Conservation (phyloP, 2,888 invertebrate genomes). For the Hirtodrosophila confusa region DNA sequence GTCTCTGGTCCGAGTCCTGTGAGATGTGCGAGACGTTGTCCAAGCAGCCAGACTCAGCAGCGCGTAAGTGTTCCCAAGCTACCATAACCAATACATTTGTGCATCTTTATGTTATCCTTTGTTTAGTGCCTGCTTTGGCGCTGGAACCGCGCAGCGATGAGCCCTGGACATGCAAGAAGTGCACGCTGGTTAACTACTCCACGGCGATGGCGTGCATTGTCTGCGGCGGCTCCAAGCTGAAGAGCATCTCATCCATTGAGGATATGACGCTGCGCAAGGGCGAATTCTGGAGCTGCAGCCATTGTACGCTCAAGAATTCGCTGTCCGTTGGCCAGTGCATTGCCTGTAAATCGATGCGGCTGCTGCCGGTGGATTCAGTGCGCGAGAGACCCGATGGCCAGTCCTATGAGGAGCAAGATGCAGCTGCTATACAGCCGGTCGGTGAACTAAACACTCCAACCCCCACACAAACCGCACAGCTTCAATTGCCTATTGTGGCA, state of each 20-base stretch:
- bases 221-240: slow-evolving; percentile 93
- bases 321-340: slow-evolving; percentile 88
- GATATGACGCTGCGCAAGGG: slow-evolving; percentile 89
- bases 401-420: slow-evolving; percentile 66
- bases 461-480: slow-evolving; percentile 14
- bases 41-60: slow-evolving; percentile 24
- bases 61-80: neutral
- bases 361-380: slow-evolving; percentile 63
- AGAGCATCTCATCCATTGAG: slow-evolving; percentile 87
- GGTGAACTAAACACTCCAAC: slow-evolving; percentile 28
- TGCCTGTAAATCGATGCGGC: slow-evolving; percentile 89
- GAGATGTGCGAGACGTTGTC: slow-evolving; percentile 88
- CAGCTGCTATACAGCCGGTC: slow-evolving; percentile 14
- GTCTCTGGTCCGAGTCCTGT: slow-evolving; percentile 91
- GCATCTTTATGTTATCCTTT: neutral
- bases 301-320: slow-evolving; percentile 93
- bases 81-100: too few species aligned
- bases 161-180: slow-evolving; percentile 94
- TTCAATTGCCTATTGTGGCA: slow-evolving; percentile 29
- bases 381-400: slow-evolving; percentile 69
- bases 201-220: slow-evolving; percentile 91
- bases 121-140: neutral
- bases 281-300: slow-evolving; percentile 91
- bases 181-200: slow-evolving; percentile 92
- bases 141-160: slow-evolving; percentile 55